A percentile compares a stretch with the other conserved stretches of the same genome.
Conservation (phyloP, 2,113 vertebrate genomes). For the Taxidea taxus region DNA sequence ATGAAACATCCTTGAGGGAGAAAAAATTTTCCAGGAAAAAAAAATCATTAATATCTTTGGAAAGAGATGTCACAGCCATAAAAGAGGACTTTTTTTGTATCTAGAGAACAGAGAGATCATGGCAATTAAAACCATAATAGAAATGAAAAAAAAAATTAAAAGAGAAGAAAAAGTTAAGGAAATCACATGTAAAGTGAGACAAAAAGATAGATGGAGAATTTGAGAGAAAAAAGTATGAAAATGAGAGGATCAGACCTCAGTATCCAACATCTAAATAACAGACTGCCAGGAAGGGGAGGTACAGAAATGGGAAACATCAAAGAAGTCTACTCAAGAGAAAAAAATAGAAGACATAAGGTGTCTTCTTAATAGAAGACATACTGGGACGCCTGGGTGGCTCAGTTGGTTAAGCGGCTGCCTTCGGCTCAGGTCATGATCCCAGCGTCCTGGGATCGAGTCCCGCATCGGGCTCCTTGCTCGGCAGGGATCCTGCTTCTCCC, state of each 20-base stretch:
- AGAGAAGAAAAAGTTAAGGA: conserved; percentile 7
- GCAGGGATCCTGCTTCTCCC: too few species aligned
- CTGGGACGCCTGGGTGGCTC: too few species aligned
- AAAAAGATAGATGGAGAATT: background rate
- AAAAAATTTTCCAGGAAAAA: background rate
- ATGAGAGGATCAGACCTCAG: background rate
- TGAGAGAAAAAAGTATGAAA: background rate
- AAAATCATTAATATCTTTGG: background rate
- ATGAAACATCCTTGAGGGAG: background rate
- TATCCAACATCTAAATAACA: background rate
- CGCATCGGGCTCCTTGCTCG: too few species aligned
- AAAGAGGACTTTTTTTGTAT: background rate
- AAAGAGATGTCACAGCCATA: background rate
- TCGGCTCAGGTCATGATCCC: too few species aligned
- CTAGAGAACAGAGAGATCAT: background rate
- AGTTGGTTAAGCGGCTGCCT: too few species aligned
- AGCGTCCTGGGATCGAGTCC: too few species aligned
- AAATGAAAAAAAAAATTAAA: background rate
- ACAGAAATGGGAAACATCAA: background rate
- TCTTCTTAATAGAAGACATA: too few species aligned
- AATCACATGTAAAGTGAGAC: background rate
- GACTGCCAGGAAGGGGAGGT: background rate
- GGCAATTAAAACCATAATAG: background rate
- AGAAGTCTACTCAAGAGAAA: background rate
- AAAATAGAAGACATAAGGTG: background rate